Evolutionary conservation across 2,888 invertebrate genomes (phyloP), one percentile per base, ranked within the genome.

Genomic region (Euphydryas editha): DNA sequence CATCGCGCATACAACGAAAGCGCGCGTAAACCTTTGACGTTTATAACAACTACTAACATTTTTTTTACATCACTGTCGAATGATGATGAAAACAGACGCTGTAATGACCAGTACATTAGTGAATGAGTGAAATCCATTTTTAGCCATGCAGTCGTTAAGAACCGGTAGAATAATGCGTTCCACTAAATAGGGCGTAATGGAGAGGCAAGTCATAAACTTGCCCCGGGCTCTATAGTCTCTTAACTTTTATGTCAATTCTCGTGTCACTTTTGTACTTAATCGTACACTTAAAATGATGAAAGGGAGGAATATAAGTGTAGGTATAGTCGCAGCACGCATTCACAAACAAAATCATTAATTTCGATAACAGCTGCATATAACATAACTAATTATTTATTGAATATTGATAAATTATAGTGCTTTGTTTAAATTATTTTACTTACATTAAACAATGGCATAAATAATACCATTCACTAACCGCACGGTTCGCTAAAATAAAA

Each of bases 1-100:
- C 86, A 87, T 80, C 85, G 70, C 70, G 49, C 46, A 51, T 54
- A 10, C 54, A 36, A 11, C 17, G 36, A 54, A 54, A 54, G 21
- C 18, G 17, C 15, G 37, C 51, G 44, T 59, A n/a, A n/a, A 47
- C 54, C 44, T 62, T 44, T 58, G 24, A 58, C 49, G 11, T 49
- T 51, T 57, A 20, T 51, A 15, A 49, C 17, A 51, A 30, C 44
- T 47, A 56, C 11, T 15, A 42, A n/a, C 49, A 57, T 49, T 49
- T 24, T 47, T 47, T 21, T 51, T 51, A 51, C 21, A 49, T 46
- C 20, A 44, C 8, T 44, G 7, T 42, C 8, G 6, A 15, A 13
- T 15, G 13, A 6, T 51, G 20, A 15, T 30, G 1, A 21, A 36
- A 3, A 46, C n/a, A 15, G 11, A 49, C 10, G n/a, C 4, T 15